Evolutionary conservation across 2,888 invertebrate genomes (phyloP), one percentile per base, ranked within the genome.

Genomic region (Myopa testacea): DNA sequence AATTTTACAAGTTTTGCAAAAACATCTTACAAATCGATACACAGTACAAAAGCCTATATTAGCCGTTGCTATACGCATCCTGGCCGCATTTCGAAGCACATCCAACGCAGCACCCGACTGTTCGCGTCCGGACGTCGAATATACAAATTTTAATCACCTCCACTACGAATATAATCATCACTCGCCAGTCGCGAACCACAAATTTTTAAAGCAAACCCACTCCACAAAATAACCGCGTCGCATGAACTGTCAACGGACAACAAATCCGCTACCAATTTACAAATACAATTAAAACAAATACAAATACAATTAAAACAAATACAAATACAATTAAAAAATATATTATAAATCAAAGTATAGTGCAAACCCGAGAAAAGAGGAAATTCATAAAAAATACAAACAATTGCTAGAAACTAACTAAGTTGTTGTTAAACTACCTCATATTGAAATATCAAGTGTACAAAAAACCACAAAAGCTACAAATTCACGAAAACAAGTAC

Each of bases 361-460:
- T 65, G 79, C 75, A 80, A 74, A 79, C 38, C 7, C 62, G 45
- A 62, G 65, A 50, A 75, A 52, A 71, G 12, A 50, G 26, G 12
- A 65, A 65, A 74, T 10, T 65, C 8, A 55, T 68, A 67, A 73
- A 60, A 63, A 55, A 65, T n/a, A 70, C 65, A 60, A 69, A 73
- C 40, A 8, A 45, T 45, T 45, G 45, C 45, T 45, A 45, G 10
- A 45, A 45, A 62, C 3, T 62, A n/a, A 26, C 34, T n/a, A 37
- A 65, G 68, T 75, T 69, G 75, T 75, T 75, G 75, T 69, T 58
- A 82, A 84, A 82, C 82, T 83, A 83, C 82, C 82, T 82, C 81
- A 82, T 82, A 81, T 81, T 81, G 82, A 81, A 81, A 81, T 80
- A 80, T 81, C 82, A 82, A 82, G 82, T 83, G 84, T 84, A 84